Evolutionary conservation across 2,797 vertebrate species (phyloP), one percentile per base, ranked within the genome.

Genomic region (Coreius guichenoti): DNA sequence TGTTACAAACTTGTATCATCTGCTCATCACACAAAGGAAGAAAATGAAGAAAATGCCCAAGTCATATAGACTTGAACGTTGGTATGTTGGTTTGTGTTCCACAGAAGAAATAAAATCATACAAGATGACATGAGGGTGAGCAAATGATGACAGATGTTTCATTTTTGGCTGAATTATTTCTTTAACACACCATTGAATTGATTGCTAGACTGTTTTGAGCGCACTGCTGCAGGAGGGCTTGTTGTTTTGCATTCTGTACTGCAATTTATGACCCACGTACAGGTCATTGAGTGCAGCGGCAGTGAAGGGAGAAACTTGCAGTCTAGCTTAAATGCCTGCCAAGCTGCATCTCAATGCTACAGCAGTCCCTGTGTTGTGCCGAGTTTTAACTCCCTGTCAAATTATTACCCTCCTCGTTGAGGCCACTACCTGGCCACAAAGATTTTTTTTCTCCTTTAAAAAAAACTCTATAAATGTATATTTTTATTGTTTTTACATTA

Each of bases 231-330:
- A 76, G 23, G 13, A 23, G n/a, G n/a, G 26, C 45, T 39, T 76
- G 61, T 51, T 80, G 63, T 69, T 54, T 63, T 49, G 75, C 31
- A 80, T 79, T 43, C 76, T 47, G 69, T 39, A 49, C 58, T 80
- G 86, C 58, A 72, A 58, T 81, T 86, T 79, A 77, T 81, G 45
- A 54, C 63, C 56, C 45, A 17, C n/a, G 69, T 29, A 65, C 67
- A 83, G 86, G 86, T 87, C 76, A 83, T 33, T 23, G 81, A 75
- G 86, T 83, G 68, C 76, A 82, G 31, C 1, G 36, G 70, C 81
- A 74, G 86, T 3, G 68, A 31, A 73, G 80, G 72, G 74, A 54
- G 47, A 83, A 78, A 83, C 81, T 65, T 67, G 81, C 81, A 83
- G 76, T 73, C 26, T 31, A 26, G 68, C 70, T 73, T 56, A 78